Conservation (phyloP, 2,113 vertebrate species). For the Apus apus region DNA sequence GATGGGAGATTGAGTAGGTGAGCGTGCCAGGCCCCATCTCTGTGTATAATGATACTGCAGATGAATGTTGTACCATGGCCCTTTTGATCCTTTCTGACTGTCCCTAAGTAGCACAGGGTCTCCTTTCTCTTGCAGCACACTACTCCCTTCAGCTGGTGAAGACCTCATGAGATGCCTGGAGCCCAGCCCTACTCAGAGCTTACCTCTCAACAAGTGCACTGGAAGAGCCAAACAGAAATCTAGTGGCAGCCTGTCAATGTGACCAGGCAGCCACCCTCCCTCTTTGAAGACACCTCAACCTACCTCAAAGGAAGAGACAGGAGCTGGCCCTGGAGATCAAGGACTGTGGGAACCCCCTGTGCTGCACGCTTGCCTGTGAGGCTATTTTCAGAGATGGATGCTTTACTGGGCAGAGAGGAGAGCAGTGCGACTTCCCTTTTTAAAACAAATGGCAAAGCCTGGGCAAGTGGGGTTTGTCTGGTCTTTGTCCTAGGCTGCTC, state of each 20-base stretch:
- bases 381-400: neutral
- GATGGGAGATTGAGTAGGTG: neutral
- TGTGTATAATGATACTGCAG: neutral
- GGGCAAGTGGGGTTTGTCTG: neutral
- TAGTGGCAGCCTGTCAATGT: conserved; percentile 24
- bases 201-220: conserved; percentile 66
- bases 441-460: neutral
- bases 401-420: neutral
- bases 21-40: neutral
- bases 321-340: neutral
- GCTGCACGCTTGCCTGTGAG: neutral
- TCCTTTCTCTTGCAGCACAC: conserved; percentile 19
- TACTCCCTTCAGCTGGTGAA: neutral
- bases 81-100: neutral
- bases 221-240: conserved; percentile 13
- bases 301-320: conserved; percentile 66
- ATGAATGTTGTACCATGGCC: neutral
- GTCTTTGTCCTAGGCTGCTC: neutral
- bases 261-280: neutral
- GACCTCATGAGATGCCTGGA: conserved; percentile 46
- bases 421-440: neutral
- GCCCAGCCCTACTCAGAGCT: conserved; percentile 15
- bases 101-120: neutral
- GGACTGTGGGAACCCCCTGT: neutral
- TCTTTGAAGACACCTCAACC: conserved; percentile 1